Evolutionary conservation across 2,113 vertebrate genomes (phyloP), one percentile per base, ranked within the genome.

Genomic region (Hemicordylus capensis): DNA sequence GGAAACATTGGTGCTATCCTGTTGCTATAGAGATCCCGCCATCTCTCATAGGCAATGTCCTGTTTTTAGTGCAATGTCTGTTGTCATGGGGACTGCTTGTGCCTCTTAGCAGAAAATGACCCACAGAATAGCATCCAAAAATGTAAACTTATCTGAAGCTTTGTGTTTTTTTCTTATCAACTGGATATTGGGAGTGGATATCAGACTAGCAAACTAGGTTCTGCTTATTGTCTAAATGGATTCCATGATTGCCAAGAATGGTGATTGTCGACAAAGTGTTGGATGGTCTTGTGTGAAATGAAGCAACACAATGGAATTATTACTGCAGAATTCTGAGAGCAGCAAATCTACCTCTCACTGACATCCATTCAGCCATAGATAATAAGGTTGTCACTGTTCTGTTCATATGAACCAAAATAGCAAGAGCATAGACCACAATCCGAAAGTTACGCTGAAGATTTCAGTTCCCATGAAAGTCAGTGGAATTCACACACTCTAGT

Each of bases 61-160:
- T 77, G 17, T 17, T 89, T 89, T 91, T n/a, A 2, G 31, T 78
- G 61, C 22, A 85, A 28, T 51, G 46, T 54, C 48, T 72, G 64
- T 92, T 93, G 83, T 90, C 61, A 51, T 90, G 88, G 79, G 78
- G 88, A 89, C 56, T 4, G 9, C 46, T 89, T 87, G 17, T 84
- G 79, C 83, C 84, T 87, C 85, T 77, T 54, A 82, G 86, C 64
- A 92, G 83, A 81, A 76, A 51, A 58, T 42, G 83, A 67, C 61
- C 90, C 81, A n/a, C 75, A 87, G 82, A 64, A 46, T 34, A 79
- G 61, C 64, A n/a, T 63, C 84, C 39, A 28, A 58, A 83, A 37
- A 61, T 75, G n/a, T 31, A 76, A 8, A 59, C 8, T 11, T 5
- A 58, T 70, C 64, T 80, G 28, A 6, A 76, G 34, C 37, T 75